Evolutionary conservation across 2,888 invertebrate species (phyloP), one percentile per base, ranked within the genome.

Genomic region (Archips crataeganus): DNA sequence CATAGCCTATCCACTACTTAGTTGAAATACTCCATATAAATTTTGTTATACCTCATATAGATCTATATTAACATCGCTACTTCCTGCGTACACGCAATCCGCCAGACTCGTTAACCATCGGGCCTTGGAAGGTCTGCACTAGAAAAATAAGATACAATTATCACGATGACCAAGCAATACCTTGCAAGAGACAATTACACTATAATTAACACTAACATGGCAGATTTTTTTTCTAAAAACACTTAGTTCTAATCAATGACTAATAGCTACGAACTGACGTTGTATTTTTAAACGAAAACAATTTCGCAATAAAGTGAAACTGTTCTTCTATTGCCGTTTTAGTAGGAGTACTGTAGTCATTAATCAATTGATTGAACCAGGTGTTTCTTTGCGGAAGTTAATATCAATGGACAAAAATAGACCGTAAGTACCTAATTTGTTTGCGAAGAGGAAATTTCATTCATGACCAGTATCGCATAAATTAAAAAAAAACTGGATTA

Each of bases 21-120:
- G 23, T 23, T 23, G 23, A 23, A 23, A 23, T 36, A 36, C 5
- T 36, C 36, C 3, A 5, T 39, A 39, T 39, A 39, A 39, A 39
- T 39, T 39, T 39, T 39, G 39, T 39, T 39, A 39, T 39, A 6
- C 5, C 39, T 39, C 39, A 6, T 39, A 39, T 4, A 39, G 5
- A 49, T 13, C 13, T 49, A 49, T 47, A 13, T 15, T 15, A 54
- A 23, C 23, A 54, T 54, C 51, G 51, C 47, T 45, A 23, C 64
- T 34, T 64, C 49, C 49, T 64, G 47, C 64, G 64, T 9, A 47
- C 34, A 3, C 13, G 63, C 45, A 65, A n/a, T 15, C 34, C 51
- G 9, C 34, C 34, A 47, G 32, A 63, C 63, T 47, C 5, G 63
- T 63, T 63, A 32, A 47, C 63, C 32, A 32, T 64, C 63, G 5